Base-by-base conservation (phyloP, 2,113 vertebrate species). In the Phyllostomus hastatus region DNA sequence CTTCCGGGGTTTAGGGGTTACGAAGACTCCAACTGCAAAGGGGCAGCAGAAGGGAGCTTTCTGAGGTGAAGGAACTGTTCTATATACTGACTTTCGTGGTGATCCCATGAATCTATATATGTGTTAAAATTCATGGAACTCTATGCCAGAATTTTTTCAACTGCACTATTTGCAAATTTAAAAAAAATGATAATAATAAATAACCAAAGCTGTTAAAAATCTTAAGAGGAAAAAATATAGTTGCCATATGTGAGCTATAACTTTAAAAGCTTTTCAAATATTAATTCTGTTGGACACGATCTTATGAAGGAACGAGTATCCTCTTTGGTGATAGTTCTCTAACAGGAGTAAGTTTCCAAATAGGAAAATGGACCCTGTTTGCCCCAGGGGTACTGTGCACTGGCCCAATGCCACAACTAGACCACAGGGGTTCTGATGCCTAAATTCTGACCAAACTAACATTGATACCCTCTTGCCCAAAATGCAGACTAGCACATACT, bases 231-330 rank as follows among this genome's bases (percentile, higher is more conserved):
- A 93, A 95, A 59, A 66, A 61, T 28, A 66, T 17, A 61, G 43
- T 76, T 80, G 24, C 31, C 48, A n/a, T 41, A 81, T 24, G 5
- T 93, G 22, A 81, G 48, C 70, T 72, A 84, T 10, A 82, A 81
- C 54, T 88, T 90, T 24, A 88, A 88, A 96, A 67, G n/a, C 11
- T 94, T 86, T 94, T 57, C 50, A 91, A 88, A 81, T 64, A 75
- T 43, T 69, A 83, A 59, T 70, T 80, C 61, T 66, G 76, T 33
- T 72, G 66, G 43, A 67, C 66, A 54, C 84, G 67, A 31, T 88
- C 43, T 87, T 88, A 26, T 48, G 69, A 91, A 88, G 5, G 57
- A 90, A 87, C 46, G 0, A 70, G 41, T 35, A 15, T 7, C 12
- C 67, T 81, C 48, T 70, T 70, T 83, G 57, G n/a, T 72, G 31